Base-by-base conservation (phyloP, 2,797 vertebrate genomes). In the Sylvilagus floridanus region DNA sequence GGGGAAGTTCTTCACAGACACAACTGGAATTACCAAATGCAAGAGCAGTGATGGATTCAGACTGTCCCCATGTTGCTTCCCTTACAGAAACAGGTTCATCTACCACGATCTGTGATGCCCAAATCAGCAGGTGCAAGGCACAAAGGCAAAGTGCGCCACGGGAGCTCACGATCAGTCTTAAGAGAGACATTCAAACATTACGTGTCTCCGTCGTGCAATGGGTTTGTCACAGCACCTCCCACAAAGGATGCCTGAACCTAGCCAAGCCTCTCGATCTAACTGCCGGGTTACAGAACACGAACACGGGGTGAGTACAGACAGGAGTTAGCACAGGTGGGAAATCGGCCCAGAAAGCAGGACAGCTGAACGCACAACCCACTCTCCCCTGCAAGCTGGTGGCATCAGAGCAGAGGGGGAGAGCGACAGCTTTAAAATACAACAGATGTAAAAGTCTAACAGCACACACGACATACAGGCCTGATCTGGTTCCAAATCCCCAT, bases 1-100 rank as follows among this genome's bases (percentile, higher is more conserved):
- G 37, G 22, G 8, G 37, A 86, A 60, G 65, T 71, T 84, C 68
- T 81, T 96, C 71, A 93, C 2, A 65, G n/a, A 78, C 17, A 95
- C 24, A 72, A 92, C 92, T 69, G 71, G 47, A 86, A 86, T 62
- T 81, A 73, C 86, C 37, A 89, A 90, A 91, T 30, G n/a, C 65
- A 87, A 84, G 30, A 88, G 52, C 13, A 93, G 75, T 62, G 50
- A 65, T 7, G 42, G 12, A 68, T 68, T 88, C 52, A 37, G 16
- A 77, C 26, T 47, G 42, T 63, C 50, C 54, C 32, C 32, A 52
- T 79, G 87, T 52, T 92, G 71, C 7, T 79, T 30, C 11, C 10
- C 17, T 54, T 76, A 68, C 76, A 22, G 57, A 95, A 81, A 84
- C 60, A 52, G 54, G 79, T 79, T 54, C 62, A 60, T 37, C 57